These are phyloP conservation scores for Pararge aegeria DNA, from an alignment of 1,140 invertebrate species.

Conservation along the genomic window DNA sequence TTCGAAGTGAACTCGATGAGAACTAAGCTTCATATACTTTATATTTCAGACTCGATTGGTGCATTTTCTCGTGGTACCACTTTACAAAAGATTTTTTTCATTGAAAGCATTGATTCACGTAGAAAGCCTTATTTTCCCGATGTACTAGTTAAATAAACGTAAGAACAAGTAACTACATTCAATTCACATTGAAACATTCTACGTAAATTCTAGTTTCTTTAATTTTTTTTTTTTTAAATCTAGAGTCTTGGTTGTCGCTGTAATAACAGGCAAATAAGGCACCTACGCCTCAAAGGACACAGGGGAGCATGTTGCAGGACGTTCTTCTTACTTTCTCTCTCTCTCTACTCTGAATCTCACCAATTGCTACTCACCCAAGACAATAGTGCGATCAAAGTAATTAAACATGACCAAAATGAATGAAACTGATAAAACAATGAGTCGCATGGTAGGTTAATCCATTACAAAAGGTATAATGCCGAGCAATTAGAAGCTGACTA, in stretches of 20 bases:
- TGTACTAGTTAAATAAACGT: not conserved
- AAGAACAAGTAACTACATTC: too few species aligned
- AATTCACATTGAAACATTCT: too few species aligned
- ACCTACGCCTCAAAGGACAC: too few species aligned
- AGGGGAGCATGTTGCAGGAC: too few species aligned
- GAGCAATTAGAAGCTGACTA: slow-evolving; percentile 20
- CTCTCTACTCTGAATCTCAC: too few species aligned
- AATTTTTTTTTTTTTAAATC: too few species aligned
- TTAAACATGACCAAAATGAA: not conserved
- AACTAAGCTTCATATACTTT: not conserved
- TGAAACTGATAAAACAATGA: slow-evolving; percentile 1
- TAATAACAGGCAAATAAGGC: too few species aligned
- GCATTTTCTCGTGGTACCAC: not conserved
- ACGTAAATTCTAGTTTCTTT: too few species aligned
- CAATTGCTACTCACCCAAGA: too few species aligned
- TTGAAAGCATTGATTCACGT: not conserved
- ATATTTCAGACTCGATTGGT: not conserved
- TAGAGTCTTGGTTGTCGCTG: too few species aligned
- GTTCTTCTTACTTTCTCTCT: too few species aligned
- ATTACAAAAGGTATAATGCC: slow-evolving; percentile 12
- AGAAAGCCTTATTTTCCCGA: not conserved
- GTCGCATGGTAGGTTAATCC: not conserved
- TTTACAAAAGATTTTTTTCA: not conserved
- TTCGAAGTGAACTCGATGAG: not conserved
- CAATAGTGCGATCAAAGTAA: too few species aligned